Conservation (phyloP, 2,113 vertebrate species). For the Lophochroa leadbeateri region DNA sequence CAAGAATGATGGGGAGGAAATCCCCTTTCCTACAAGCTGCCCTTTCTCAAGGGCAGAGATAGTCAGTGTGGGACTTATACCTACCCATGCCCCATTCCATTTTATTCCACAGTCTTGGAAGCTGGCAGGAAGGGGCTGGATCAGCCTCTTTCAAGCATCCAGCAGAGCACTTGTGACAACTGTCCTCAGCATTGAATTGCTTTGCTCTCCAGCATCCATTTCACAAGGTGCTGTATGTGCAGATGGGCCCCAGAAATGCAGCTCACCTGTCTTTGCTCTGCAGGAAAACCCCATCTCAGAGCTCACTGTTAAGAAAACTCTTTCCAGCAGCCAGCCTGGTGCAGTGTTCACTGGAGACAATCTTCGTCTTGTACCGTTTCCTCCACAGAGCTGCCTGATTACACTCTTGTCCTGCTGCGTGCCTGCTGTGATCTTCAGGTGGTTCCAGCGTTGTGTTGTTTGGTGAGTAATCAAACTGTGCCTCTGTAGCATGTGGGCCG, state of each 20-base stretch:
- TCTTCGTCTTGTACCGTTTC: not conserved
- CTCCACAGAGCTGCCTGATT: conserved; percentile 83
- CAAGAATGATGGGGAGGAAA: not conserved
- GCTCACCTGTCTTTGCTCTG: not conserved
- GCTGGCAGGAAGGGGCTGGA: not conserved
- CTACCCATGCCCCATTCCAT: not conserved
- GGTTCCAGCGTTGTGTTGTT: conserved; percentile 41
- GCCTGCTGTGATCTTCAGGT: conserved; percentile 80
- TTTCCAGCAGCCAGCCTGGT: not conserved
- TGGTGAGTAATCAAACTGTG: conserved; percentile 71
- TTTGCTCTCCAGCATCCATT: not conserved
- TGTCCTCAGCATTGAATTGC: not conserved
- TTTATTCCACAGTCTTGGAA: not conserved
- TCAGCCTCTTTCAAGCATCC: not conserved
- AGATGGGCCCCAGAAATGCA: not conserved
- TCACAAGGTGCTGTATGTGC: not conserved
- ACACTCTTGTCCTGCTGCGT: conserved; percentile 72
- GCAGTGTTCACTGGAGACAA: not conserved
- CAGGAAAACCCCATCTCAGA: not conserved
- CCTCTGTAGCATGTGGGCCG: not conserved
- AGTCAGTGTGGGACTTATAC: not conserved
- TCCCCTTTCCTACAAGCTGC: not conserved
- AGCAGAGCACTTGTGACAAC: not conserved
- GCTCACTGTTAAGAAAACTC: not conserved
- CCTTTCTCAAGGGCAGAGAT: not conserved